Conservation (phyloP, 2,888 invertebrate species). For the Peribatodes rhomboidaria region DNA sequence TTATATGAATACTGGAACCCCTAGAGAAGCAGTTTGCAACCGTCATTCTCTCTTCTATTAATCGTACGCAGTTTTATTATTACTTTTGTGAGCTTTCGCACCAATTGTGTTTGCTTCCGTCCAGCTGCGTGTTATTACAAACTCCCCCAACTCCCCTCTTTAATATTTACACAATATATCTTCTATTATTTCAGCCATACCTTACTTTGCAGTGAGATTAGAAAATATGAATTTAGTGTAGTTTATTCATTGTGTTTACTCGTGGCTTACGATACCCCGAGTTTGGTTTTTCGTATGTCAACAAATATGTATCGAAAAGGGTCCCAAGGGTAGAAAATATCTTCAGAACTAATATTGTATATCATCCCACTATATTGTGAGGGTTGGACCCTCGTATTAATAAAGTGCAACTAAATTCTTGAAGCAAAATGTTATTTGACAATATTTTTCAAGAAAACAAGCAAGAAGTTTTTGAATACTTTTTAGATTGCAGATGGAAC, state of each 20-base stretch:
- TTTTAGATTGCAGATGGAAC: no score
- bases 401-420: conserved; percentile 31
- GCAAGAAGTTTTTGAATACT: no score
- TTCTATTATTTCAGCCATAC: conserved; percentile 57
- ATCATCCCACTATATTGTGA: conserved; percentile 19
- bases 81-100: conserved; percentile 33
- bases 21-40: conserved; percentile 12
- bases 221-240: conserved; percentile 64
- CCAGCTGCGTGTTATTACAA: conserved; percentile 41
- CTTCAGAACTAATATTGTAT: conserved; percentile 33
- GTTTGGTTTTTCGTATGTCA: conserved; percentile 44
- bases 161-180: conserved; percentile 53
- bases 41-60: conserved; percentile 21
- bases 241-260: conserved; percentile 58
- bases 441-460: conserved; percentile 1
- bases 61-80: conserved; percentile 39
- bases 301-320: conserved; percentile 42
- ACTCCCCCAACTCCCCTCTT: conserved; percentile 38
- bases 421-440: conserved; percentile 10
- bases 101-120: conserved; percentile 42
- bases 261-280: conserved; percentile 37
- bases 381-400: conserved; percentile 32
- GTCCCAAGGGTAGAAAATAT: conserved; percentile 37
- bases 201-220: conserved; percentile 55
- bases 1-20: conserved; percentile 3